Evolutionary conservation across 1,140 invertebrate genomes (phyloP), one percentile per base, ranked within the genome.

Genomic region (Drosophila tristis): DNA sequence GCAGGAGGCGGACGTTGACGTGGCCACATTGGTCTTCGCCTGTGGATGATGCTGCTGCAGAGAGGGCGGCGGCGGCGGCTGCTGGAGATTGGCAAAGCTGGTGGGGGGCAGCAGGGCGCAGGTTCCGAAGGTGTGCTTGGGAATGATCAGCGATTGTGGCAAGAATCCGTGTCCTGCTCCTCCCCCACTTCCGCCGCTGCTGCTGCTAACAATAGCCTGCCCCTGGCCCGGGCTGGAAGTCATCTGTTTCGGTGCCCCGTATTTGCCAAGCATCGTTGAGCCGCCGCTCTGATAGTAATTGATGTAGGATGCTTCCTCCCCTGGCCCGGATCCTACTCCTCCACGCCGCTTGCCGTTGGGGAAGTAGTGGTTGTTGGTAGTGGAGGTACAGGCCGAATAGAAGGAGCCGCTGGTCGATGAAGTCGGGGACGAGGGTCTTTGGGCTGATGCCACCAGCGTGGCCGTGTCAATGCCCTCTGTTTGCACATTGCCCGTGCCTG

Each of bases 41-140:
- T 62, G 75, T 51, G 75, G 62, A 9, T 62, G 67, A 9, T 60
- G 62, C 25, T 56, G 71, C 51, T 43, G 78, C 42, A 53, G 25
- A 44, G 58, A 20, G 25, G 61, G 20, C 39, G 58, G 29, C 49
- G 58, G 29, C 49, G 66, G n/a, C 53, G 48, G 67, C 13, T 76
- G 82, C 42, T 84, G 80, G 4, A 85, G 66, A 23, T 44, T 79
- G 51, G 74, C 89, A 60, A 91, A 91, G 58, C 80, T 89, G n/a
- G 90, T 84, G 23, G 91, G 91, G 15, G 91, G 78, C 43, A 91
- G 26, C 11, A 92, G 39, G 0, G 89, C 89, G 47, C 91, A 92
- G 1, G 91, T 91, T n/a, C 91, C 91, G 25, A 92, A 92, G 0
- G 91, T 92, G 56, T 92, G 91, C 58, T 90, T 91, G 20, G 84